A percentile compares a stretch with the other conserved stretches of the same genome.
phyloP scores from a whole-genome alignment of 2,113 vertebrate genomes.

The Trichomycterus rosablanca region DNA sequence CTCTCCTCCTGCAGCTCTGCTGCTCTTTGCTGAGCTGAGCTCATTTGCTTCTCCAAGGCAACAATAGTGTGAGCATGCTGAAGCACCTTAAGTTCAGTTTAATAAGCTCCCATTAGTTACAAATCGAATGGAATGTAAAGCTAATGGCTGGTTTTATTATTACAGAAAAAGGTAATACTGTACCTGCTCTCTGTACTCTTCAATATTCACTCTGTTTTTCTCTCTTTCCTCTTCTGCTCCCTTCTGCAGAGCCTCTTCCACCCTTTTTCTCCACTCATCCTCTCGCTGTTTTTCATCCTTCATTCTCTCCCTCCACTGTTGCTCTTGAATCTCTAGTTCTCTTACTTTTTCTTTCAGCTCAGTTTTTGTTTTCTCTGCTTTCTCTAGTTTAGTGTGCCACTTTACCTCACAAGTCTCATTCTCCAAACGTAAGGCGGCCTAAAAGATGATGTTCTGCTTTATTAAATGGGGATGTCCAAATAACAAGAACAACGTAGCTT shows the following conservation, averaged over 20 bases:
- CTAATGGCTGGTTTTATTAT: too few relatives aligned
- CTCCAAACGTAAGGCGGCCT: constrained; percentile 29
- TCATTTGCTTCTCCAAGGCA: constrained; percentile 62
- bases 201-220: constrained; percentile 47
- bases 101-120: neutral
- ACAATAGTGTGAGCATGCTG: constrained; percentile 75
- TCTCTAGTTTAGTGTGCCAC: constrained; percentile 23
- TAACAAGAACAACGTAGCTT: too few relatives aligned
- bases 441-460: too few relatives aligned
- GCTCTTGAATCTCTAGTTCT: constrained; percentile 22
- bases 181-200: constrained; percentile 61
- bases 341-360: constrained; percentile 26
- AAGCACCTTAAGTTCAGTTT: constrained; percentile 44
- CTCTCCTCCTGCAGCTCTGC: constrained; percentile 30
- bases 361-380: constrained; percentile 24
- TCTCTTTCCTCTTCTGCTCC: constrained; percentile 48
- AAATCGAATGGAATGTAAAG: too few relatives aligned
- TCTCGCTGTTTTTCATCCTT: constrained; percentile 42
- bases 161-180: neutral
- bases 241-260: constrained; percentile 33
- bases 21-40: constrained; percentile 39
- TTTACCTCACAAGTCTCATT: constrained; percentile 10
- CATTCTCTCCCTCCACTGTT: constrained; percentile 16
- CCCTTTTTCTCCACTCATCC: constrained; percentile 31
- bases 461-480: too few relatives aligned